A percentile compares a stretch with the other conserved stretches of the same genome.
Evolutionary conservation across 2,888 invertebrate genomes (phyloP).

Genomic region (Mylabris sibirica): DNA sequence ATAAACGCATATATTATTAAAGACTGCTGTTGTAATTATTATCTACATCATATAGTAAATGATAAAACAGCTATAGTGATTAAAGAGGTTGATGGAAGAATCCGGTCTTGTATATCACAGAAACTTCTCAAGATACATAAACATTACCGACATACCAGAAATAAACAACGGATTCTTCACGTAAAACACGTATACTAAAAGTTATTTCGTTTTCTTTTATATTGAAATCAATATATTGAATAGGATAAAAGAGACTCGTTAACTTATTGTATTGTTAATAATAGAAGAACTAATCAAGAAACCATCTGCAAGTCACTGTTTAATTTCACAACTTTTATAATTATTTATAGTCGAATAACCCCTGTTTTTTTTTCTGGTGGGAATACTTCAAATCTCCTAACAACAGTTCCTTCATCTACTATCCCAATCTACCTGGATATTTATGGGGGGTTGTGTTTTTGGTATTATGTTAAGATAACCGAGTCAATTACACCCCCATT

Average conservation of each 20-base stretch:
- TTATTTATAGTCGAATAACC: not conserved
- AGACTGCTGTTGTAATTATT: not conserved
- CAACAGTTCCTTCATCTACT: not conserved
- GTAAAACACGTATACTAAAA: not conserved
- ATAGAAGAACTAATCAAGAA: conserved; percentile 51
- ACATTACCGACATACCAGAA: not conserved
- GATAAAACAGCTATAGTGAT: not conserved
- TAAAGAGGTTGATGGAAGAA: not conserved
- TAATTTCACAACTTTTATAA: conserved; percentile 40
- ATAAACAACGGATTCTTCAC: not conserved
- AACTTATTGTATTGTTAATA: conserved; percentile 35
- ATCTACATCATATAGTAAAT: conserved; percentile 3
- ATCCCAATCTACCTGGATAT: not conserved
- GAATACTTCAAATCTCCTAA: not conserved
- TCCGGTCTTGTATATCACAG: conserved; percentile 1
- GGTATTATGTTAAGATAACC: not conserved
- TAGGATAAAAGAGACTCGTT: not conserved
- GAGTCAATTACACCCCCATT: conserved; percentile 13
- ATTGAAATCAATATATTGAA: not conserved
- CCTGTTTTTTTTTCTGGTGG: not conserved
- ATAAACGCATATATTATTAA: not conserved
- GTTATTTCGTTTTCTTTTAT: not conserved
- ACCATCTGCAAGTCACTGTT: conserved; percentile 49
- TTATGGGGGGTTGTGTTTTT: conserved; percentile 6
- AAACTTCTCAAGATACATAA: not conserved